These are phyloP conservation scores for Apamea monoglypha DNA, from an alignment of 2,888 invertebrate genomes.

Conservation along the genomic window DNA sequence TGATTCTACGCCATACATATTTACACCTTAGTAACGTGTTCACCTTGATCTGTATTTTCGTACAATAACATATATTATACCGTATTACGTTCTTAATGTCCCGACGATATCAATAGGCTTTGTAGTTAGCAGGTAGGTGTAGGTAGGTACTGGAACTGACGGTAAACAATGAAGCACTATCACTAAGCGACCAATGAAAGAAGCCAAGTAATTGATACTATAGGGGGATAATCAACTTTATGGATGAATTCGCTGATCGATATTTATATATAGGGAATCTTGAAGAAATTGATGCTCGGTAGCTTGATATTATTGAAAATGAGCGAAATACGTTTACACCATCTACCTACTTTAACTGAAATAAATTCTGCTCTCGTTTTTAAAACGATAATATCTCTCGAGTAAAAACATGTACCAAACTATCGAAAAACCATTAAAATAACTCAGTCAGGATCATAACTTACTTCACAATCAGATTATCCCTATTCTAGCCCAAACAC, in stretches of 20 bases:
- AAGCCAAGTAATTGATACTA: neutral
- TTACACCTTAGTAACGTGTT: neutral
- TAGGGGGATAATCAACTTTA: neutral
- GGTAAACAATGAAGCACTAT: conserved; percentile 6
- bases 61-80: conserved; percentile 28
- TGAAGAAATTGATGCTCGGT: neutral
- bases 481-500: conserved; percentile 19
- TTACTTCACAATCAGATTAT: conserved; percentile 24
- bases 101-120: conserved; percentile 15
- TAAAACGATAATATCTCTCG: neutral
- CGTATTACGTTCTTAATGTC: conserved; percentile 25
- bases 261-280: neutral
- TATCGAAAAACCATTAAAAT: conserved; percentile 11
- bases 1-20: neutral
- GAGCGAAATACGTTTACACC: neutral
- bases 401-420: neutral
- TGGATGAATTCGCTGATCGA: no score
- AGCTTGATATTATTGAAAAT: neutral
- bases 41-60: conserved; percentile 32
- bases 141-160: neutral
- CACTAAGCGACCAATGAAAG: conserved; percentile 13
- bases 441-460: neutral
- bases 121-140: neutral
- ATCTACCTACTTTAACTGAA: neutral
- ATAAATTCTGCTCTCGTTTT: neutral